Base-by-base conservation (phyloP, 2,888 invertebrate genomes). In the Apocheima hispidaria region DNA sequence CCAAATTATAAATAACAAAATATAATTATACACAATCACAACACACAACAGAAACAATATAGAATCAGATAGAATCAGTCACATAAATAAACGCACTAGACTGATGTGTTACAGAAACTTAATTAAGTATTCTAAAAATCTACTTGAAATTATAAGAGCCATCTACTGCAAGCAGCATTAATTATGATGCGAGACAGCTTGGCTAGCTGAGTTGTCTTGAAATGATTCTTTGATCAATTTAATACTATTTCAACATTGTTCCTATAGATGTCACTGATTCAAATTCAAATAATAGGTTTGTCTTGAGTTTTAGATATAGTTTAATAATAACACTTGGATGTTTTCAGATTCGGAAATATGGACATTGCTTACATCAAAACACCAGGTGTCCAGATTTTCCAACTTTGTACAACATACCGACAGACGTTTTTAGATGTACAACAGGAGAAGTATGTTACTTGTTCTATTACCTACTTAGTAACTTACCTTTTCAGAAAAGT, bases 401-500 rank as follows among this genome's bases (percentile, higher is more conserved):
- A 2, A 18, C 38, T 18, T 4, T 38, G 10, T 10, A 7, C 4
- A 38, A 38, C 18, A 41, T 88, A 41, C 87, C 88, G 0, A 72
- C 74, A n/a, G 89, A 86, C 2, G 66, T 90, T 9, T 90, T 90
- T 57, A 78, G 90, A 55, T 72, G 73, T 35, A 86, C 87, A 2
- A 46, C 38, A 12, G 82, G 83, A 58, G 90, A 90, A 82, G 89
- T 88, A 69, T 53, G 65, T n/a, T n/a, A n/a, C n/a, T n/a, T n/a
- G n/a, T n/a, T n/a, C n/a, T 23, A 41, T 6, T 18, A 2, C 9
- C 10, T 4, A n/a, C n/a, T n/a, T n/a, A n/a, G n/a, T n/a, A n/a
- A n/a, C n/a, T n/a, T n/a, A n/a, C n/a, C n/a, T n/a, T n/a, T n/a
- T n/a, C n/a, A n/a, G n/a, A n/a, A n/a, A n/a, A n/a, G n/a, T n/a